Evolutionary conservation across 1,140 invertebrate genomes (phyloP).

Genomic region (Zaprionus ornatus): DNA sequence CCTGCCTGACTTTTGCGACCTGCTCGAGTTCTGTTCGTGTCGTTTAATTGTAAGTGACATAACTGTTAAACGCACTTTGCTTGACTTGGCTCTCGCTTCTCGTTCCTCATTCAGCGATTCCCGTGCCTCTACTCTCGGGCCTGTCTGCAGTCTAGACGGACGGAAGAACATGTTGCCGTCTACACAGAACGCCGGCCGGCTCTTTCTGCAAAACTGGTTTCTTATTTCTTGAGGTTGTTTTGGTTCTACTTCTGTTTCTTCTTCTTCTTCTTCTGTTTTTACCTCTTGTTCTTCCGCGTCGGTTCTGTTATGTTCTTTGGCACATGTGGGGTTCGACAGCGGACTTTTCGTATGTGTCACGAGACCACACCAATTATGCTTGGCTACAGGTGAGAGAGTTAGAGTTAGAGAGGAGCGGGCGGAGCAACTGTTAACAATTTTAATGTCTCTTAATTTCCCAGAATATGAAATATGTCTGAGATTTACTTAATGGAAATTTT

Average conservation of each 20-base stretch:
- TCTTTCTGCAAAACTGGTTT: constrained; percentile 67
- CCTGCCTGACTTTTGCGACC: constrained; percentile 53
- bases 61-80: constrained; percentile 75
- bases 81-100: constrained; percentile 36
- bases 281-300: constrained; percentile 46
- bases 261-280: neutral
- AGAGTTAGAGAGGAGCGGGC: neutral
- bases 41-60: constrained; percentile 60
- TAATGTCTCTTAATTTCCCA: constrained; percentile 64
- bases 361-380: constrained; percentile 43
- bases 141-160: constrained; percentile 34
- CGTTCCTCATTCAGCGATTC: neutral
- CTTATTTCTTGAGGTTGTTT: constrained; percentile 37
- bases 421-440: constrained; percentile 31
- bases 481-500: constrained; percentile 62
- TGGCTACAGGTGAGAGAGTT: neutral
- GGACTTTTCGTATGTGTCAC: constrained; percentile 57
- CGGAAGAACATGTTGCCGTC: constrained; percentile 37
- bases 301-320: constrained; percentile 38
- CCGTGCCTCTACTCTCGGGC: neutral
- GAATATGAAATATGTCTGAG: constrained; percentile 60
- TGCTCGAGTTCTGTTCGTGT: constrained; percentile 18
- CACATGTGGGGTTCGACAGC: neutral
- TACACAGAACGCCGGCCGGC: constrained; percentile 73
- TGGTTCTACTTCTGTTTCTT: constrained; percentile 43